Evolutionary conservation across 23 tunicate species (phyloP).

Genomic region (Aplidium turbinatum): DNA sequence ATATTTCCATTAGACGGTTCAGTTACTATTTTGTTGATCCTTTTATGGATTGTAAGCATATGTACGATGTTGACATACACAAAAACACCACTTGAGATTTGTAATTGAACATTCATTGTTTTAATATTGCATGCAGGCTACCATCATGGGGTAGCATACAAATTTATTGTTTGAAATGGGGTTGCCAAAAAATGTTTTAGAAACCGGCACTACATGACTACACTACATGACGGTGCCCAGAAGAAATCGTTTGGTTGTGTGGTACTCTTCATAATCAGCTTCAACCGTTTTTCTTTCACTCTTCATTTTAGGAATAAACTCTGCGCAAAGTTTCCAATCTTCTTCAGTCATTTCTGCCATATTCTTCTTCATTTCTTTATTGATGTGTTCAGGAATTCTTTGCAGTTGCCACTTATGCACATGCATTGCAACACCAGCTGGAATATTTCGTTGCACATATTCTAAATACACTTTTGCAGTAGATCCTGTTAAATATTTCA

Average conservation of each 20-base stretch:
- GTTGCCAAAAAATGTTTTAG: no score
- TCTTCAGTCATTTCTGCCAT: constrained; percentile 47
- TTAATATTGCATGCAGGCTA: no score
- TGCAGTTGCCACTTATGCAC: constrained; percentile 82
- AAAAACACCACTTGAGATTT: no score
- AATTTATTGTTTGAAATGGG: no score
- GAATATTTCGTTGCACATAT: constrained; percentile 80
- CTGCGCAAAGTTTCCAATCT: constrained; percentile 56
- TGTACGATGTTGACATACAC: no score
- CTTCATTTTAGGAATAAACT: constrained; percentile 26
- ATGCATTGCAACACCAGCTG: constrained; percentile 96
- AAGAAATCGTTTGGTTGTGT: constrained; percentile 58
- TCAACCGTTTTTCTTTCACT: constrained; percentile 14
- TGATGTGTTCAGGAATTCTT: constrained; percentile 63
- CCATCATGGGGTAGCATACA: no score
- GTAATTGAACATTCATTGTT: no score
- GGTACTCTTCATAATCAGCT: constrained; percentile 78
- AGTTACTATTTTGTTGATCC: no score
- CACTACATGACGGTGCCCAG: constrained; percentile 69
- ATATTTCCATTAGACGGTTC: no score
- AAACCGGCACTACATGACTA: no score
- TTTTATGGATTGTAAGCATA: no score
- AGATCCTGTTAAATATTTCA: constrained; percentile 72
- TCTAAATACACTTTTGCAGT: constrained; percentile 77
- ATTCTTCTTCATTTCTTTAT: constrained; percentile 62